A percentile compares a stretch with the other conserved stretches of the same genome.
These are phyloP conservation scores for Archilochus colubris DNA, from an alignment of 2,113 vertebrate species.

Conservation along the genomic window DNA sequence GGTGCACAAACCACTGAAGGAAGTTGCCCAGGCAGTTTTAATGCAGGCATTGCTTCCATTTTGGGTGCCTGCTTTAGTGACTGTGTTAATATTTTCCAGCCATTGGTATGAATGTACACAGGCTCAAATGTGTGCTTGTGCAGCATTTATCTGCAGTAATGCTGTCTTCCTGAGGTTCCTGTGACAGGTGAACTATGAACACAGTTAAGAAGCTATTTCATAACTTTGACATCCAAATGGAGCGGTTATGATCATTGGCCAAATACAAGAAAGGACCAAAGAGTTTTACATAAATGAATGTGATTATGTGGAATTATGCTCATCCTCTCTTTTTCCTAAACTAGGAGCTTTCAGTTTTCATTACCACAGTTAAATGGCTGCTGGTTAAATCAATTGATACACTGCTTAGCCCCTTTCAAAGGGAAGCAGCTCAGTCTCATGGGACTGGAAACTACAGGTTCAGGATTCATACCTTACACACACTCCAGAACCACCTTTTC, in stretches of 20 bases:
- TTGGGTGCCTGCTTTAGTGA: background rate
- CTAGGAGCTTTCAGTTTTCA: background rate
- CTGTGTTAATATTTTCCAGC: background rate
- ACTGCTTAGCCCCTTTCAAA: background rate
- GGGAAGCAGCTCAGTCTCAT: background rate
- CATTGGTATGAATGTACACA: background rate
- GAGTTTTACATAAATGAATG: background rate
- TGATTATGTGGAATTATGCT: background rate
- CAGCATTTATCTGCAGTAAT: background rate
- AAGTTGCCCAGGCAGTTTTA: background rate
- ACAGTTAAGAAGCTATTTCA: background rate
- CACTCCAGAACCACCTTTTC: background rate
- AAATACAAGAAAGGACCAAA: background rate
- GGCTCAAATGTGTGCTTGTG: accelerated
- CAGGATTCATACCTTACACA: background rate
- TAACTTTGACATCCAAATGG: background rate
- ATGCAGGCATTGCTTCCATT: background rate
- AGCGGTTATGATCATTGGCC: background rate
- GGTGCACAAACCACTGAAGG: background rate
- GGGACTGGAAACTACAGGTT: background rate
- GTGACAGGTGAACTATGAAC: background rate
- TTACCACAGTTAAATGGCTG: accelerated
- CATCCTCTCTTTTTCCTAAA: accelerated
- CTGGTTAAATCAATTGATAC: background rate
- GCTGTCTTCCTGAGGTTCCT: background rate